These are phyloP conservation scores for Pangasius larnaudii DNA, from an alignment of 2,797 vertebrate genomes.

Conservation along the genomic window DNA sequence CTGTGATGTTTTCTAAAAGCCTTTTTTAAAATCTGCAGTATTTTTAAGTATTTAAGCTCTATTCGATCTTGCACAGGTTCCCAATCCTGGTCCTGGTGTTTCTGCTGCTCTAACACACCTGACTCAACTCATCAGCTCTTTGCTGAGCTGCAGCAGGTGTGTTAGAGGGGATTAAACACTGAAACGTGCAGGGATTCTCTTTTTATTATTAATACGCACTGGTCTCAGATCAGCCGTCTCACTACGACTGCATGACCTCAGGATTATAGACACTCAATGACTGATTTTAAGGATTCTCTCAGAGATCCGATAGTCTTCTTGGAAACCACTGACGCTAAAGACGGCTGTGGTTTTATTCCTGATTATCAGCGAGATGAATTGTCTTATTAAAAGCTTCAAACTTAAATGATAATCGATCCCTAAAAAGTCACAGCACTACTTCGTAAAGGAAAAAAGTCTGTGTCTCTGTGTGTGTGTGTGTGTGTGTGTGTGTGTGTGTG, in stretches of 20 bases:
- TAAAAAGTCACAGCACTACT: background rate
- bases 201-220: background rate
- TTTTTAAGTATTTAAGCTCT: background rate
- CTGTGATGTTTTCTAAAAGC: background rate
- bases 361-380: background rate
- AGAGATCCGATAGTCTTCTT: background rate
- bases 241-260: background rate
- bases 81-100: background rate
- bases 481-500: too few relatives aligned
- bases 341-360: background rate
- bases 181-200: background rate
- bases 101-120: background rate
- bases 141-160: background rate
- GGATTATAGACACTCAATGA: background rate
- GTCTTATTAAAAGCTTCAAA: background rate
- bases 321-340: background rate
- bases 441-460: background rate
- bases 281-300: background rate
- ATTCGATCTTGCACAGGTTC: background rate
- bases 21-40: background rate
- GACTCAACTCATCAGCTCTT: background rate
- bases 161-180: background rate
- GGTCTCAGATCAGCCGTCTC: background rate
- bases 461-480: too few relatives aligned
- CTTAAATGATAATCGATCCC: background rate